Evolutionary conservation across 2,797 vertebrate genomes (phyloP), one percentile per base, ranked within the genome.

Genomic region (Prionace glauca): DNA sequence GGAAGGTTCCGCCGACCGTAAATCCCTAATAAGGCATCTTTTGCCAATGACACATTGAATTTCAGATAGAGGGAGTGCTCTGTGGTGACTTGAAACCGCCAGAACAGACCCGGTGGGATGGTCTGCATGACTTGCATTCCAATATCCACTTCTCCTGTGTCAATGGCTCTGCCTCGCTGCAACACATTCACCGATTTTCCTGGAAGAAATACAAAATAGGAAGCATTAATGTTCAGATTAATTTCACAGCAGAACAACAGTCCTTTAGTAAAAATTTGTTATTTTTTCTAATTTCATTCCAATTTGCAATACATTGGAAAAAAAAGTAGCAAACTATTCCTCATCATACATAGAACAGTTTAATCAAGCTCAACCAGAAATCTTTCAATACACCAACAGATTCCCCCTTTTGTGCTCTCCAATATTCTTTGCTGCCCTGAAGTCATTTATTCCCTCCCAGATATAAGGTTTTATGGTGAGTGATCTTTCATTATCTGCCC

Each of bases 1-100:
- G 99, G 99, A 97, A 99, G 98, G 97, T 99, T 99, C 97, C 99
- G 98, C 97, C 99, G 98, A 96, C 99, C 99, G 95, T 99, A 99
- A 97, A 99, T 98, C 96, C 99, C 99, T 96, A 99, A 98, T 96
- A 99, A 97, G 62, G 99, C 98, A 95, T 99, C 99, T 97, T 99
- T 98, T 0, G 99, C 99, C 96, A 99, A 98, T 0, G 99, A 99
- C 90, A 99, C 98, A 97, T 99, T 99, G 96, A 99, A 99, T 97
- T 99, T 99, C 97, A 99, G 97, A 97, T 99, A 99, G 97, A 98
- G 96, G 0, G 99, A 98, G 96, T 99, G 98, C 96, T 99, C 98
- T 95, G 99, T 98, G 79, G 97, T 98, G 96, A 99, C 98, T 96
- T 99, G 98, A 97, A 99, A 99, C 97, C 99, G 98, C 99, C 99